Evolutionary conservation across 2,797 vertebrate genomes (phyloP), one percentile per base, ranked within the genome.

Genomic region (Gallinago nigripennis): DNA sequence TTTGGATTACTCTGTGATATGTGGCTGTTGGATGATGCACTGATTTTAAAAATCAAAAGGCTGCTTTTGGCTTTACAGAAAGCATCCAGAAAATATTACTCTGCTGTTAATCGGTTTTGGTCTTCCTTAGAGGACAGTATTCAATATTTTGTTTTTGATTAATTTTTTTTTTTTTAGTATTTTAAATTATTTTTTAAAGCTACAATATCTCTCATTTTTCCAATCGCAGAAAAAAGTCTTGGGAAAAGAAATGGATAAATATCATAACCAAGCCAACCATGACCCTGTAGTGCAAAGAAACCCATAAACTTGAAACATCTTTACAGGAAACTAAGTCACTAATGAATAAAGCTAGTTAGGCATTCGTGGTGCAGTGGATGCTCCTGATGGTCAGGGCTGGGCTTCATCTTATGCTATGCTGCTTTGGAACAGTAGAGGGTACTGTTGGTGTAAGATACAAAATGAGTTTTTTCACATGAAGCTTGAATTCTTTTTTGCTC

Each of bases 401-500:
- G 41, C 41, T 68, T 94, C 43, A 16, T 31, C 30, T 73, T 66
- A 1, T 61, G 96, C 88, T 94, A 24, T 94, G 85, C 93, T 56
- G 58, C 65, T 71, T 73, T 79, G 11, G 68, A 57, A 83, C 96
- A 79, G 87, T 64, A 97, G 96, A 96, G 96, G 96, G 96, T 95
- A 91, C 88, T 96, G 76, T 96, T 96, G 96, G 19, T 83, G 64
- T 63, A 68, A 95, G 86, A 88, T 56, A 54, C 33, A 79, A 81
- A 46, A 15, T 2, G 1, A 53, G 1, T 7, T 28, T 68, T 90
- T 84, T 82, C 50, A 45, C 53, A 23, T 0, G 0, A 16, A 82
- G 39, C 18, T 76, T 57, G 60, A 15, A n/a, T 35, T 48, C 37
- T 48, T 63, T 41, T 45, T 31, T 35, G 0, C 16, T 64, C 16